phyloP scores from a whole-genome alignment of 2,888 invertebrate species.

The Crioceris asparagi region DNA sequence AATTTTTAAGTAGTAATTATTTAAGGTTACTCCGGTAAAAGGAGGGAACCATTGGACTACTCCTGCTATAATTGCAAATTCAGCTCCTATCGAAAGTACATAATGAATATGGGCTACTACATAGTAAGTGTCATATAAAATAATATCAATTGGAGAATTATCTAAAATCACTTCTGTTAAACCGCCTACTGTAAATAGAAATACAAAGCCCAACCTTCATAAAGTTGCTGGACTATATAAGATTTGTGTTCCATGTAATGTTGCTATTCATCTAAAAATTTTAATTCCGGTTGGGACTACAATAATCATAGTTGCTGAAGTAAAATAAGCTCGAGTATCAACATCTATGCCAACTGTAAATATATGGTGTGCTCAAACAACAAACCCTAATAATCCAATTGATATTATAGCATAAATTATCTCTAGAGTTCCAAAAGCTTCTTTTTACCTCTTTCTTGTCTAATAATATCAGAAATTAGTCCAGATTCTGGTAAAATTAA shows the following conservation, averaged over 20 bases:
- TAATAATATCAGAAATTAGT: constrained; percentile 68
- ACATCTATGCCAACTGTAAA: constrained; percentile 77
- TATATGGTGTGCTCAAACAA: constrained; percentile 79
- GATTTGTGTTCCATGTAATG: constrained; percentile 54
- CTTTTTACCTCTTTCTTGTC: constrained; percentile 51
- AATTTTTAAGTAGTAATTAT: constrained; percentile 41
- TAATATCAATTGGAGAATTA: constrained; percentile 67
- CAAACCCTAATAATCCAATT: constrained; percentile 75
- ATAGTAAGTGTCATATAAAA: constrained; percentile 74
- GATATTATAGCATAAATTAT: constrained; percentile 52
- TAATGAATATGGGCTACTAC: constrained; percentile 45
- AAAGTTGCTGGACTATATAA: constrained; percentile 47
- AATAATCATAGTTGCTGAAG: constrained; percentile 78
- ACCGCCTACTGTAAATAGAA: constrained; percentile 67
- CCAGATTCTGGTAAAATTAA: constrained; percentile 41
- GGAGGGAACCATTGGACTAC: constrained; percentile 6
- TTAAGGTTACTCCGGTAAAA: constrained; percentile 15
- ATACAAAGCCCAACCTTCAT: constrained; percentile 66
- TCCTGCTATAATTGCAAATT: constrained; percentile 12
- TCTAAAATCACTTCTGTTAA: constrained; percentile 58
- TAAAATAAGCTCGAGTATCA: constrained; percentile 75
- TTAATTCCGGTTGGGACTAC: constrained; percentile 77
- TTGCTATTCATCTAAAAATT: constrained; percentile 69
- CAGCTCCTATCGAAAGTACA: constrained; percentile 15
- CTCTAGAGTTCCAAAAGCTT: constrained; percentile 8